Evolutionary conservation across 2,888 invertebrate species (phyloP), one percentile per base, ranked within the genome.

Genomic region (Dolichomitus sp.): DNA sequence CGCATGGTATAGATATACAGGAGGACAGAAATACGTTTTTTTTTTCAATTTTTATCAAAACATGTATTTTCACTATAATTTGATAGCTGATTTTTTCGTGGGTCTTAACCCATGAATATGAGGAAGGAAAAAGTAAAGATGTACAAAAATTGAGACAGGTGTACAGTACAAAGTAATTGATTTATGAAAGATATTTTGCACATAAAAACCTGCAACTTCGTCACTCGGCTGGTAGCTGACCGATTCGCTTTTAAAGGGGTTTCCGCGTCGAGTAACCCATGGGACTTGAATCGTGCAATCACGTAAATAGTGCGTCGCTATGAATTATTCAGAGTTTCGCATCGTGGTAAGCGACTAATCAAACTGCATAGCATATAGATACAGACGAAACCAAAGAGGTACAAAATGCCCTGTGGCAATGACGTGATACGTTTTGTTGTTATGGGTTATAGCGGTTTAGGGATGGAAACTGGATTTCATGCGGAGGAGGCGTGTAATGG

Each of bases 311-410:
- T 74, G 76, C 75, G 68, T 78, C 77, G 73, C 70, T 63, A 85
- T 88, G 87, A 88, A 88, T 88, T 85, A 88, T 88, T 87, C 88
- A 88, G 85, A 82, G 86, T 87, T 87, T 86, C 87, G 66, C 84
- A 85, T 85, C 84, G 78, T 65, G 76, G 87, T 80, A 82, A 86
- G 80, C 84, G 84, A 87, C 87, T 88, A 85, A 88, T 88, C 85
- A 86, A 88, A 87, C 83, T 45, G 65, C 61, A 74, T 37, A 52
- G 11, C 17, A 33, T 19, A 42, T 54, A 42, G 57, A 69, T 30
- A 27, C 11, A 59, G 37, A 23, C 19, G 40, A 27, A 37, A 74
- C 74, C 74, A 78, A 70, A 27, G 45, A 59, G 45, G 45, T 23
- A n/a, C 48, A 59, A 72, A 59, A 59, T 48, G 12, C 30, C 72